A percentile compares a stretch with the other conserved stretches of the same genome.
These are phyloP conservation scores for zebrafish (Danio rerio) DNA, from an alignment of 2,113 vertebrate species.

Conservation along the genomic window DNA sequence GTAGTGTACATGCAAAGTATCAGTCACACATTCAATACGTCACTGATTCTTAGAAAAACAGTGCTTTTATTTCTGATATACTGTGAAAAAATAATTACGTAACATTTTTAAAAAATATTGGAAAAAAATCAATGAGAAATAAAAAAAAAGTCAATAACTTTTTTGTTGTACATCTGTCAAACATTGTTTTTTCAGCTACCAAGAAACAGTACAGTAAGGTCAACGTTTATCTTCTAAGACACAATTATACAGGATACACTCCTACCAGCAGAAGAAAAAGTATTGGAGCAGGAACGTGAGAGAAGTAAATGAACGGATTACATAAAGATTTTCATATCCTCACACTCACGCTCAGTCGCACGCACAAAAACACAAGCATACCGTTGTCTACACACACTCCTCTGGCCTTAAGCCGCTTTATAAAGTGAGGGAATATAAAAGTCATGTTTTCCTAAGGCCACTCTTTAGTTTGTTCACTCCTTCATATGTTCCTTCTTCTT, in stretches of 20 bases:
- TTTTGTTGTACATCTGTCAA: slow-evolving; percentile 79
- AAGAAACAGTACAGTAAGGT: slow-evolving; percentile 83
- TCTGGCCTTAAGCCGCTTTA: slow-evolving; percentile 74
- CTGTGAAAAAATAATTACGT: slow-evolving; percentile 88
- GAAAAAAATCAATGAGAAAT: slow-evolving; percentile 77
- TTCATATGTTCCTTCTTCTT: slow-evolving; percentile 58
- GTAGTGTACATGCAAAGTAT: not conserved
- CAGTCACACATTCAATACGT: slow-evolving; percentile 13
- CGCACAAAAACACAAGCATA: slow-evolving; percentile 60
- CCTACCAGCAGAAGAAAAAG: slow-evolving; percentile 85
- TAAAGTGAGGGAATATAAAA: slow-evolving; percentile 73
- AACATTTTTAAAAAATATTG: slow-evolving; percentile 85
- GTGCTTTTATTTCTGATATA: slow-evolving; percentile 86
- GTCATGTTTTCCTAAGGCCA: slow-evolving; percentile 79
- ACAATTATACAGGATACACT: slow-evolving; percentile 85
- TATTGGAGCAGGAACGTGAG: slow-evolving; percentile 79
- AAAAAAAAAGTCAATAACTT: slow-evolving; percentile 81
- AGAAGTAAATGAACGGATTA: slow-evolving; percentile 70
- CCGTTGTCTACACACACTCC: slow-evolving; percentile 73
- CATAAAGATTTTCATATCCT: slow-evolving; percentile 61
- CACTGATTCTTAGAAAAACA: slow-evolving; percentile 77
- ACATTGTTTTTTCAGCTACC: slow-evolving; percentile 76
- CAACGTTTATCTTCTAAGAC: slow-evolving; percentile 80
- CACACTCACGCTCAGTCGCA: slow-evolving; percentile 53
- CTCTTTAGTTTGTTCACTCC: slow-evolving; percentile 69